Conservation (phyloP, 2,113 vertebrate genomes). For the Gobio gobio region DNA sequence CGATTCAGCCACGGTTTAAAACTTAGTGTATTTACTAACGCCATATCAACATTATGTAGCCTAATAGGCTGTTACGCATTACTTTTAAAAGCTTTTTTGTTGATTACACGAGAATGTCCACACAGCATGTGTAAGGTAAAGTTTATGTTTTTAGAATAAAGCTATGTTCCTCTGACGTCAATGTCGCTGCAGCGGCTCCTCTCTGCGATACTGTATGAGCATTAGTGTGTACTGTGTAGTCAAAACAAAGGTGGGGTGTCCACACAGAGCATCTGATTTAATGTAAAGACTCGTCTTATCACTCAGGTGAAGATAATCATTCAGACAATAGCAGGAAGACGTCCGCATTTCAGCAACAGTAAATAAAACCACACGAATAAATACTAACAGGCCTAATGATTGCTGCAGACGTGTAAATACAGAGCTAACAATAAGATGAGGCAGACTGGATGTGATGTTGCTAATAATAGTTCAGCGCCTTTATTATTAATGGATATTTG, state of each 20-base stretch:
- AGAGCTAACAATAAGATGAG: slow-evolving; percentile 18
- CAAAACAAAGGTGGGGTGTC: slow-evolving; percentile 47
- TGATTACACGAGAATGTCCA: neutral
- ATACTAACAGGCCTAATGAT: slow-evolving; percentile 24
- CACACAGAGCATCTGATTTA: neutral
- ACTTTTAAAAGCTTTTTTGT: neutral
- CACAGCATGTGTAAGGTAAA: neutral
- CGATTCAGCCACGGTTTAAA: too few relatives aligned
- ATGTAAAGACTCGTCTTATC: slow-evolving; percentile 32
- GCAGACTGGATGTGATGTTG: neutral
- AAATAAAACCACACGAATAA: slow-evolving; percentile 13
- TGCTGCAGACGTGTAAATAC: slow-evolving; percentile 12
- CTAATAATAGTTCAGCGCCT: slow-evolving; percentile 8
- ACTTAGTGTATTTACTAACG: too few relatives aligned
- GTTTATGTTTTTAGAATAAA: neutral
- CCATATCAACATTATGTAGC: too few relatives aligned
- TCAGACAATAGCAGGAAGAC: slow-evolving; percentile 58
- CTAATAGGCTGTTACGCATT: too few relatives aligned
- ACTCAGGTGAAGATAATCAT: slow-evolving; percentile 49
- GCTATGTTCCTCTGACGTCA: neutral
- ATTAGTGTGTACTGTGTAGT: slow-evolving; percentile 36
- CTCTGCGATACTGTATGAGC: neutral
- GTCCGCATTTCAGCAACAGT: slow-evolving; percentile 14
- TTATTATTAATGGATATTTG: neutral
- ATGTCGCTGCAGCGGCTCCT: neutral